These are phyloP conservation scores for Lamproptera curius DNA, from an alignment of 2,888 invertebrate species.

Conservation along the genomic window DNA sequence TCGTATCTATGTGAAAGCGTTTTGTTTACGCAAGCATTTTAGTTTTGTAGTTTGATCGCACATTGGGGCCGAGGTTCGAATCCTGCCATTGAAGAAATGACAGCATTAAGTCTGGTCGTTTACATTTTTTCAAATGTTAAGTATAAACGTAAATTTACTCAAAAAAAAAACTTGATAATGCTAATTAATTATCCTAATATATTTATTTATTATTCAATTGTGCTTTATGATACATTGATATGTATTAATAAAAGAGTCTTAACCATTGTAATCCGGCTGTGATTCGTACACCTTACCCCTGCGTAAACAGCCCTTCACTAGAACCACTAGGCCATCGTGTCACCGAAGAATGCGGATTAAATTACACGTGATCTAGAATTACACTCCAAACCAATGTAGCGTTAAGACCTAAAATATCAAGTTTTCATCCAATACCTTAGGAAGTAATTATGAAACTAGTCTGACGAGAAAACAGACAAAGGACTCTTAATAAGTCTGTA, in stretches of 20 bases:
- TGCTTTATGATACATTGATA: not conserved
- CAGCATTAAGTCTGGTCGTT: not conserved
- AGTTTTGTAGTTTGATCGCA: too few relatives aligned
- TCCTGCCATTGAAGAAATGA: not conserved
- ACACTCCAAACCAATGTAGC: constrained; percentile 8
- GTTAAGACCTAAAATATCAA: constrained; percentile 10
- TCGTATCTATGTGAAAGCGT: not conserved
- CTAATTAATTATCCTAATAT: too few relatives aligned
- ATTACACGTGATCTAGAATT: not conserved
- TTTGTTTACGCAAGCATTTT: not conserved
- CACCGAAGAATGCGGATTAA: not conserved
- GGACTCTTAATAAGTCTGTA: too few relatives aligned
- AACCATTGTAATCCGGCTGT: not conserved
- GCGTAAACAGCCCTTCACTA: not conserved
- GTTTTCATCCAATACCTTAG: too few relatives aligned
- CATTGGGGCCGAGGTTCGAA: not conserved
- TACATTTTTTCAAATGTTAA: not conserved
- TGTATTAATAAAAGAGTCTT: not conserved
- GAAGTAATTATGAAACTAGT: too few relatives aligned
- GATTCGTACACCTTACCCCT: not conserved
- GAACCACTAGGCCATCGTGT: not conserved
- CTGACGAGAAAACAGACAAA: too few relatives aligned
- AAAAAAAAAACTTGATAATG: too few relatives aligned
- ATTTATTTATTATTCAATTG: too few relatives aligned
- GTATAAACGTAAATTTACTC: not conserved